Conservation (phyloP, 2,797 vertebrate species). For the Margarornis squamiger region DNA sequence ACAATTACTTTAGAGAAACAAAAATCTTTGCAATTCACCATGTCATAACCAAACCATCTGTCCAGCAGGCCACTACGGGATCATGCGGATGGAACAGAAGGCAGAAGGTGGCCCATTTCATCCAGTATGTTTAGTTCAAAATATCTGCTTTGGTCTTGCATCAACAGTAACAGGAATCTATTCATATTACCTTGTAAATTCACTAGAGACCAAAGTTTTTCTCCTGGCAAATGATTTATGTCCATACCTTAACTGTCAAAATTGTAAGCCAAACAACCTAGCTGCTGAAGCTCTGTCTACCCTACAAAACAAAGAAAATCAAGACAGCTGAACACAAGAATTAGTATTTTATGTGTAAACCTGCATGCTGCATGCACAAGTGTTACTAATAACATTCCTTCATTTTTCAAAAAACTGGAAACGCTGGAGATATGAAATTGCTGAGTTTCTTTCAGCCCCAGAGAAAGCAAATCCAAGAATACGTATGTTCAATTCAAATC, state of each 20-base stretch:
- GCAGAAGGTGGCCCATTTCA: constrained; percentile 12
- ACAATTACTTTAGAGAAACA: constrained; percentile 76
- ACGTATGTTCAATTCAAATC: background rate
- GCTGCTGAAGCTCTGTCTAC: background rate
- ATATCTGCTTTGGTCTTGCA: constrained; percentile 50
- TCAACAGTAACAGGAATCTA: background rate
- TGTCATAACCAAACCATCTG: constrained; percentile 78
- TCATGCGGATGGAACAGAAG: background rate
- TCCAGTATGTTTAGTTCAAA: constrained; percentile 16
- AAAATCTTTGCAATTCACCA: constrained; percentile 78
- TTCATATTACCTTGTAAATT: background rate
- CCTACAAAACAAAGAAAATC: background rate
- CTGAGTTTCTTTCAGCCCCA: background rate
- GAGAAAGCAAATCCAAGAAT: background rate
- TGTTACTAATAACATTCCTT: background rate
- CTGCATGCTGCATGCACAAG: background rate
- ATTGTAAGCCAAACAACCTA: background rate
- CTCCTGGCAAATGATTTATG: background rate
- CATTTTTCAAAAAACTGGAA: background rate
- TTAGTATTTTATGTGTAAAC: background rate
- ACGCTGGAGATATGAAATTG: background rate
- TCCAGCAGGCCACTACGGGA: constrained; percentile 59
- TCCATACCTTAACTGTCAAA: background rate
- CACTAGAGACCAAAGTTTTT: background rate
- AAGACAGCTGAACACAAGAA: background rate